These are phyloP conservation scores for Pollenia griseotomentosa DNA, from an alignment of 2,888 invertebrate species.

Conservation along the genomic window DNA sequence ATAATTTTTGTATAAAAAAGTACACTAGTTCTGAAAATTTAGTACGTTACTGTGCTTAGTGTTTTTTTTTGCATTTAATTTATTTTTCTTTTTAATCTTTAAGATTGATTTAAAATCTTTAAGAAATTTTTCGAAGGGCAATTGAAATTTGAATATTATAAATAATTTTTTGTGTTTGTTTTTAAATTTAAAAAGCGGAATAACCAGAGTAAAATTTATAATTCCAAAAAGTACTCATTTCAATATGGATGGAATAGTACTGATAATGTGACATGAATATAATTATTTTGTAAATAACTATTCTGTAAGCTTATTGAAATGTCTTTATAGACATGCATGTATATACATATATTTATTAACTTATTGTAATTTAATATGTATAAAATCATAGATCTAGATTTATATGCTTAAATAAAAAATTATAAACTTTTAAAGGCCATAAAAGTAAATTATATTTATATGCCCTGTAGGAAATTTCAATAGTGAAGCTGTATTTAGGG, in stretches of 20 bases:
- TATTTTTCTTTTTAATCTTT: slow-evolving; percentile 5
- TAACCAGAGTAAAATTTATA: slow-evolving; percentile 23
- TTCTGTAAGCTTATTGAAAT: not conserved
- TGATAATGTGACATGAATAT: slow-evolving; percentile 61
- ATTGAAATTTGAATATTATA: slow-evolving; percentile 1
- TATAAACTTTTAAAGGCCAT: not conserved
- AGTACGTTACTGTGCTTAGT: not conserved
- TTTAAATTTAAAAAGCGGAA: slow-evolving; percentile 4
- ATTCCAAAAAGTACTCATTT: slow-evolving; percentile 9
- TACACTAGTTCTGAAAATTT: not conserved
- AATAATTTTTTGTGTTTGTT: slow-evolving; percentile 11
- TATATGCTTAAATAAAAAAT: not conserved
- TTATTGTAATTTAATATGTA: not conserved
- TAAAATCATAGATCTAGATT: not conserved
- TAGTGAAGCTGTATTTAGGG: no score
- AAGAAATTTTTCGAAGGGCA: slow-evolving; percentile 35
- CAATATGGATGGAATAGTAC: slow-evolving; percentile 20
- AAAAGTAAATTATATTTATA: no score
- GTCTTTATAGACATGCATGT: not conserved
- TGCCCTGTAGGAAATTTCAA: no score
- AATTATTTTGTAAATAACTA: slow-evolving; percentile 41
- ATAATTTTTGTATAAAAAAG: slow-evolving; percentile 20
- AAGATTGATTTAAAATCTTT: not conserved
- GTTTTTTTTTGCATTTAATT: slow-evolving; percentile 39
- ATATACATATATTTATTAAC: not conserved